Evolutionary conservation across 2,797 vertebrate species (phyloP).

Genomic region (Takifugu rubripes): DNA sequence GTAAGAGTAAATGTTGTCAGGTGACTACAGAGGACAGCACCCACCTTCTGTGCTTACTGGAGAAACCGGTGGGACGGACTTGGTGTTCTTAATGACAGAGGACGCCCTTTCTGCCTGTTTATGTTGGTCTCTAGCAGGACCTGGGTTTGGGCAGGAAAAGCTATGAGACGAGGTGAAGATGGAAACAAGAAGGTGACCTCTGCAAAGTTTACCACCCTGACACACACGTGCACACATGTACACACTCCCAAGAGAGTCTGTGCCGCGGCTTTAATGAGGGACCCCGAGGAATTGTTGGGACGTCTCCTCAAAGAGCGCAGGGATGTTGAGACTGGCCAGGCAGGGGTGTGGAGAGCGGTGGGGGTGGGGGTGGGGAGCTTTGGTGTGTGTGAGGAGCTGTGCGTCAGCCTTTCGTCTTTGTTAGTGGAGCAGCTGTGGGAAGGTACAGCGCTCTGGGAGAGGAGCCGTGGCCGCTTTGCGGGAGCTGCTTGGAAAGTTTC

Average conservation of each 20-base stretch:
- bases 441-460: conserved; percentile 35
- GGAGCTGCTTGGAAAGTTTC: conserved; percentile 34
- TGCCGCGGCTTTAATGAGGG: conserved; percentile 73
- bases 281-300: conserved; percentile 74
- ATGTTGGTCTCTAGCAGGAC: conserved; percentile 68
- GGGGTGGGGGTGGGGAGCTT: not conserved
- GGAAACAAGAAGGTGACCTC: conserved; percentile 71
- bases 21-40: no score
- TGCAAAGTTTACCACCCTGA: conserved; percentile 74
- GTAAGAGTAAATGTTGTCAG: no score
- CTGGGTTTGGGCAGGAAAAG: conserved; percentile 44
- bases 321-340: conserved; percentile 58
- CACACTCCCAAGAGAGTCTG: conserved; percentile 51
- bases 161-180: conserved; percentile 49
- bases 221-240: not conserved
- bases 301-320: conserved; percentile 64
- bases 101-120: conserved; percentile 78
- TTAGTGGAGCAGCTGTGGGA: conserved; percentile 36
- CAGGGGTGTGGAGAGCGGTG: conserved; percentile 16
- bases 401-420: conserved; percentile 50
- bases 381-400: conserved; percentile 32
- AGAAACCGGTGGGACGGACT: not conserved
- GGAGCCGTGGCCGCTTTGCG: conserved; percentile 5
- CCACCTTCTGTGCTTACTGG: not conserved
- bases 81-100: conserved; percentile 63